Base-by-base conservation (phyloP, 1,140 invertebrate genomes). In the Temnothorax longispinosus region DNA sequence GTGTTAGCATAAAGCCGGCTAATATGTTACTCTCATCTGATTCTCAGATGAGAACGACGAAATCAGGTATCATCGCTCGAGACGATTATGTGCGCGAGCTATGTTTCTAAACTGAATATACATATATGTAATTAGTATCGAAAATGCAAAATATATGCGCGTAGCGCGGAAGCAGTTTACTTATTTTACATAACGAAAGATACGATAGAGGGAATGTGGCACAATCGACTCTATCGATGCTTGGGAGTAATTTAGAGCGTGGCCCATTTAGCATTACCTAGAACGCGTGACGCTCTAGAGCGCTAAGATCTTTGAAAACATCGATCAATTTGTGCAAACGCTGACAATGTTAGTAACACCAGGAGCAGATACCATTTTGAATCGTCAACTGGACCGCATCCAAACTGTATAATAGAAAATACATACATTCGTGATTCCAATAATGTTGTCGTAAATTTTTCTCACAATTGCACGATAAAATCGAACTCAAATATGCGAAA, bases 141-240 rank as follows among this genome's bases (percentile, higher is more conserved):
- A 90, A 92, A 92, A 92, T 92, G 90, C 90, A 89, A 92, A 89
- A 89, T 90, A 75, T 86, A 91, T 87, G 64, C 77, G 77, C 62
- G 3, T 27, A 89, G 86, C 86, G 75, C 54, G 89, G 90, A 91
- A 91, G 90, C 87, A 80, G 58, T 89, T 87, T 13, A 76, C 38
- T 91, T 91, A 69, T 69, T 67, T 41, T 85, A 85, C 21, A 44
- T n/a, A 76, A 86, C 18, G 7, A 69, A 67, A 47, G 6, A 32
- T 78, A 56, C 2, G 6, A n/a, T 35, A 60, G 52, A 75, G 6
- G 35, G 27, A 27, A 38, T 84, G 10, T 38, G 67, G n/a, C 2
- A 8, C 32, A 64, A 64, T 86, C 27, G 11, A 85, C 11, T 11
- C 2, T 27, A 58, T 56, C 6, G 13, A 75, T 75, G 50, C 21